Conservation (phyloP, 37 sponge, comb jelly and placozoan genomes). For the Lycopodina hypogea region DNA sequence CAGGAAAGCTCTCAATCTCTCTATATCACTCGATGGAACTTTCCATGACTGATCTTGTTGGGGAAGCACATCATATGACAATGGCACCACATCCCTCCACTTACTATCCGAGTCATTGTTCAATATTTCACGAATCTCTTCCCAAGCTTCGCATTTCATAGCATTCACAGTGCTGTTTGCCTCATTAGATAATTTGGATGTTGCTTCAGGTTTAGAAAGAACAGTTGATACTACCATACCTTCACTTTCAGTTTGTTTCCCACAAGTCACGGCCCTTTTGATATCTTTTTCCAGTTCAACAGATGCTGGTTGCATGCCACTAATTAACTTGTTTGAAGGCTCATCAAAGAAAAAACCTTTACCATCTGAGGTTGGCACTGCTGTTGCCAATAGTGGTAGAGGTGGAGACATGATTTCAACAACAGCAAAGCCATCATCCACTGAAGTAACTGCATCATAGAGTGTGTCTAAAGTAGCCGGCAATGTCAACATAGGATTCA, state of each 20-base stretch:
- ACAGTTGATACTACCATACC: background rate
- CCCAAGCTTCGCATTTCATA: slow-evolving; percentile 7
- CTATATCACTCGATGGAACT: slow-evolving; percentile 18
- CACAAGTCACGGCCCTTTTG: too few relatives aligned
- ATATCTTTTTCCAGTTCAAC: too few relatives aligned
- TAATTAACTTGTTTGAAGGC: background rate
- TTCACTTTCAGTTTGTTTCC: background rate
- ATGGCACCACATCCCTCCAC: background rate
- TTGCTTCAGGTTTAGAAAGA: background rate
- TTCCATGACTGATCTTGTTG: slow-evolving; percentile 30
- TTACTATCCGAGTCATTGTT: background rate
- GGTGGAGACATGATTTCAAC: background rate
- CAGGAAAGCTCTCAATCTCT: slow-evolving; percentile 52
- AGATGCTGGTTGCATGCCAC: too few relatives aligned
- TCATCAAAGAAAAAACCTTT: background rate
- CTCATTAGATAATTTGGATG: background rate
- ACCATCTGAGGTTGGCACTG: background rate
- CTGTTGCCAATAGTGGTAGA: background rate
- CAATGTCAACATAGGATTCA: background rate
- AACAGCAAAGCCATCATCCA: background rate
- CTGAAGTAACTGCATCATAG: background rate
- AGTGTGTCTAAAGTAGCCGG: too few relatives aligned
- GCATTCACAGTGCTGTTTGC: background rate
- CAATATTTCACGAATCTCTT: slow-evolving; percentile 20
- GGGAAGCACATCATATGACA: slow-evolving; percentile 21